Evolutionary conservation across 2,797 vertebrate genomes (phyloP), one percentile per base, ranked within the genome.

Genomic region (Austrolebias charrua): DNA sequence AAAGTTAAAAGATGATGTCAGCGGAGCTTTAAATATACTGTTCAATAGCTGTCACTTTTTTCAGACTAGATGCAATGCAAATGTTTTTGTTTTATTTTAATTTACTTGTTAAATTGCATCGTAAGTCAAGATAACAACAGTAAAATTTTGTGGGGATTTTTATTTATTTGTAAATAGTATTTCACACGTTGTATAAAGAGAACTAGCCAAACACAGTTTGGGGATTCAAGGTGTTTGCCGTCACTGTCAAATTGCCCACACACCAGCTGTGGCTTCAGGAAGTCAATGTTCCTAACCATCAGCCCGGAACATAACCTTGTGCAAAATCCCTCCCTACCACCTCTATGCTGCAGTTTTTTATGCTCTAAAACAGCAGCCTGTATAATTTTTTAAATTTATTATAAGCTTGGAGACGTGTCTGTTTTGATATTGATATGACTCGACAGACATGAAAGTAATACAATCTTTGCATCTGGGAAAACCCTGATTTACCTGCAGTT

Each of bases 221-320:
- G 45, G 40, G 19, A 40, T 55, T 55, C 15, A 24, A 47, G 33
- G 6, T 38, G 6, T 28, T 48, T 47, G 43, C 19, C 38, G 31
- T 48, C 18, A 28, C 15, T 47, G 46, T 53, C 46, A 42, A 33
- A 53, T 56, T 31, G 19, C 44, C 19, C 46, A 28, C 14, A 53
- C 15, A 40, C 52, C 62, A 10, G 44, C 31, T n/a, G 51, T n/a
- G 35, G n/a, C 19, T 63, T 42, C 31, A 54, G 31, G 44, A 63
- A 47, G 51, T 28, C 31, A 31, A 2, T 18, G 14, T n/a, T 63
- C 16, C 11, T 14, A 53, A 50, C 18, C 28, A 53, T 63, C 50
- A 55, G 29, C 16, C n/a, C n/a, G 11, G 45, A 14, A 48, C 16
- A 19, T 31, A 49, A 31, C 31, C 9, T 56, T 33, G 6, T 14